Evolutionary conservation across 2,113 vertebrate genomes (phyloP).

Genomic region (Pterocles orientalis): DNA sequence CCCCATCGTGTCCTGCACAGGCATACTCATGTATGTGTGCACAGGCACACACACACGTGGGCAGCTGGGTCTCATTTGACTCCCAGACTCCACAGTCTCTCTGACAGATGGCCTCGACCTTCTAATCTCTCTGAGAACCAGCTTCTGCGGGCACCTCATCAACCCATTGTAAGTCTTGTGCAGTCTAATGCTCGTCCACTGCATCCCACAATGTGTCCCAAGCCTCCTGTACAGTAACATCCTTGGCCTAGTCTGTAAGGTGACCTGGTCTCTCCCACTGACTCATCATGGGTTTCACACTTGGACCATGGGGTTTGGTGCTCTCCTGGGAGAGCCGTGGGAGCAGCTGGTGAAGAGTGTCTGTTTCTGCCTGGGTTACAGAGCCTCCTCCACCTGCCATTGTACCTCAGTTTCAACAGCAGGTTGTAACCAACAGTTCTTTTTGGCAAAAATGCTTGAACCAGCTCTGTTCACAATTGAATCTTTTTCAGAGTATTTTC

Average conservation of each 20-base stretch:
- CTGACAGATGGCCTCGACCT: neutral
- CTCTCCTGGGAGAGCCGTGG: neutral
- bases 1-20: neutral
- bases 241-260: neutral
- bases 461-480: neutral
- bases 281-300: neutral
- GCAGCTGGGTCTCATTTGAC: neutral
- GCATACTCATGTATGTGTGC: neutral
- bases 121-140: neutral
- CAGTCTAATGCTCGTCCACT: neutral
- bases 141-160: neutral
- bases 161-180: neutral
- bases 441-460: neutral
- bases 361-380: neutral
- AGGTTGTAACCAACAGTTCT: neutral
- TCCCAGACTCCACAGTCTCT: neutral
- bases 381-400: neutral
- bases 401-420: neutral
- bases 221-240: neutral
- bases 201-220: neutral
- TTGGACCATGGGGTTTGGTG: neutral
- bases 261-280: neutral
- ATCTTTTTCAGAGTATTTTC: neutral
- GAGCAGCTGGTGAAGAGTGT: neutral
- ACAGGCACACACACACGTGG: neutral